Evolutionary conservation across 2,888 invertebrate genomes (phyloP).

Genomic region (Torymus tubicola): DNA sequence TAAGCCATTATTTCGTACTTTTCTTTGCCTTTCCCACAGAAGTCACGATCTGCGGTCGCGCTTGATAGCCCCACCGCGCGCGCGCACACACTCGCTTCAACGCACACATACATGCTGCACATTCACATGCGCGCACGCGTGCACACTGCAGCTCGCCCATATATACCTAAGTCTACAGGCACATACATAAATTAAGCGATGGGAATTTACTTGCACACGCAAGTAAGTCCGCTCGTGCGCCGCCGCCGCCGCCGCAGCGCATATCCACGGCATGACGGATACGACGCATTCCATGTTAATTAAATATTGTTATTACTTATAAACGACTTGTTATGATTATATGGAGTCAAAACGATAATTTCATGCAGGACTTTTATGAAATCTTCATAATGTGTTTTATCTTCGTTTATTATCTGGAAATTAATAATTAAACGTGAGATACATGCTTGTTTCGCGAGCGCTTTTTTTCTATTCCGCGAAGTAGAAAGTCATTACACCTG

Average conservation of each 20-base stretch:
- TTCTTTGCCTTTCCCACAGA: conserved; percentile 75
- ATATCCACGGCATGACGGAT: conserved; percentile 51
- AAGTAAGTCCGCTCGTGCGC: conserved; percentile 46
- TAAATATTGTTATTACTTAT: conserved; percentile 59
- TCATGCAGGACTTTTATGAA: conserved; percentile 26
- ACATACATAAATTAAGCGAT: conserved; percentile 71
- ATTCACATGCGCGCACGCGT: conserved; percentile 4
- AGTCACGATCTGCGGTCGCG: conserved; percentile 76
- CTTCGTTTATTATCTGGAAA: conserved; percentile 25
- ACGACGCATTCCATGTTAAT: conserved; percentile 55
- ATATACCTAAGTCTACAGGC: conserved; percentile 45
- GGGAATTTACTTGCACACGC: conserved; percentile 66
- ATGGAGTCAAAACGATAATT: conserved; percentile 29
- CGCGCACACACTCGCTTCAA: not conserved
- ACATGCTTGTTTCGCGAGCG: too few species aligned
- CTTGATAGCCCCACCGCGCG: conserved; percentile 71
- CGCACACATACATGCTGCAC: conserved; percentile 1
- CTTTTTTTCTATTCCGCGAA: too few species aligned
- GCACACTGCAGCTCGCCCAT: not conserved
- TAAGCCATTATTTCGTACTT: conserved; percentile 68
- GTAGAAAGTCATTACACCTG: too few species aligned
- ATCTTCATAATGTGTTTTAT: conserved; percentile 14
- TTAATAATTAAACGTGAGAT: conserved; percentile 2
- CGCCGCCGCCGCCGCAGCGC: not conserved
- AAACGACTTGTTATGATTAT: conserved; percentile 55